Conservation (phyloP, 1,140 invertebrate species). For the Megathymus violae region DNA sequence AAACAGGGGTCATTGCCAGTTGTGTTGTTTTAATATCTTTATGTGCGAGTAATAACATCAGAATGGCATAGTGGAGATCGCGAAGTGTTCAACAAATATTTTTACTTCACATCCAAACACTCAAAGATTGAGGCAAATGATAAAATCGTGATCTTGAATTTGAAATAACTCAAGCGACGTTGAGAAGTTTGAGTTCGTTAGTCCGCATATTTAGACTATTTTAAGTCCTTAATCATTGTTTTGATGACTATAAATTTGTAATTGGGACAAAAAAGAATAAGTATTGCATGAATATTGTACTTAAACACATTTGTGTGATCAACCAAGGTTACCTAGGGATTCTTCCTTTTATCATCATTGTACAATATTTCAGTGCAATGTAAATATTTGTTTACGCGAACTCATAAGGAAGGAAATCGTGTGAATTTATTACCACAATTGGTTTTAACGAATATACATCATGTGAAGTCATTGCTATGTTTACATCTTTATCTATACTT, state of each 20-base stretch:
- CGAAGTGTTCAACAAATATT: slow-evolving; percentile 61
- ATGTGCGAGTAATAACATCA: slow-evolving; percentile 36
- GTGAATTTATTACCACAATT: slow-evolving; percentile 20
- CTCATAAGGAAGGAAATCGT: slow-evolving; percentile 23
- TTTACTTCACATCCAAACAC: slow-evolving; percentile 52
- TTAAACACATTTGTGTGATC: slow-evolving; percentile 28
- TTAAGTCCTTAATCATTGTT: slow-evolving; percentile 35
- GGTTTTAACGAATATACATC: slow-evolving; percentile 7
- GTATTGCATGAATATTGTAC: slow-evolving; percentile 31
- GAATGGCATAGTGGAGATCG: slow-evolving; percentile 41
- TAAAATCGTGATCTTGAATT: slow-evolving; percentile 53
- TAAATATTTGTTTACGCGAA: slow-evolving; percentile 13
- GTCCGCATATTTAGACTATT: slow-evolving; percentile 12
- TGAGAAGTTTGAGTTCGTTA: slow-evolving; percentile 22
- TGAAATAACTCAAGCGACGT: slow-evolving; percentile 37
- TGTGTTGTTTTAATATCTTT: slow-evolving; percentile 28
- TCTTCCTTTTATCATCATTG: slow-evolving; percentile 14
- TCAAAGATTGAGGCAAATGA: slow-evolving; percentile 47
- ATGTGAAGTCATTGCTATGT: slow-evolving; percentile 13
- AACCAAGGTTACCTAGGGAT: slow-evolving; percentile 34
- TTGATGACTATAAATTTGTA: slow-evolving; percentile 22
- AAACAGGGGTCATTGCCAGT: slow-evolving; percentile 37
- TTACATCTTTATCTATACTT: slow-evolving; percentile 1
- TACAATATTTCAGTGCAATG: slow-evolving; percentile 9
- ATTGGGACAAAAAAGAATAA: slow-evolving; percentile 42